phyloP scores from a whole-genome alignment of 2,888 invertebrate genomes.

The Stenodera caucasica region DNA sequence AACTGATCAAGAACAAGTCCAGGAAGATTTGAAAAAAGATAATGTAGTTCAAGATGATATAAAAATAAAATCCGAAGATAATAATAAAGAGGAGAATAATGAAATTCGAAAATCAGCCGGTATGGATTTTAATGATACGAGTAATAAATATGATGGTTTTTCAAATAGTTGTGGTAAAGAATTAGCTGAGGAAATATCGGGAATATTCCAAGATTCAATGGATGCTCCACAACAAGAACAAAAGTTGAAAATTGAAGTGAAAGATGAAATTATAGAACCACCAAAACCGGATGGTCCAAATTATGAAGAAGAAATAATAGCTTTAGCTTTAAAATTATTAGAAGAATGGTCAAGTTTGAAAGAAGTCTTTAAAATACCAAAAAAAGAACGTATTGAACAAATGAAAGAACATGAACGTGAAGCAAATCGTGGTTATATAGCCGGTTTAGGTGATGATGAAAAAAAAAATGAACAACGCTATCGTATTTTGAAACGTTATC shows the following conservation, averaged over 20 bases:
- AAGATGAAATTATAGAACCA: conserved; percentile 20
- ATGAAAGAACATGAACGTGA: conserved; percentile 95
- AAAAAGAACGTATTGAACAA: conserved; percentile 90
- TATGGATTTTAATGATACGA: conserved; percentile 32
- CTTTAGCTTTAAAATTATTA: conserved; percentile 66
- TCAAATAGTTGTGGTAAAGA: conserved; percentile 20
- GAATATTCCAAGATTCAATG: conserved; percentile 27
- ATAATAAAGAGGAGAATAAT: conserved; percentile 23
- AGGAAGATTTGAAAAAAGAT: conserved; percentile 14
- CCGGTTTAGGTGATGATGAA: conserved; percentile 37
- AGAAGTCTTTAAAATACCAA: conserved; percentile 88
- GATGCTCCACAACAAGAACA: conserved; percentile 19
- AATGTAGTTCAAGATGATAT: conserved; percentile 15
- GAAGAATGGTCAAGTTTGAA: conserved; percentile 75
- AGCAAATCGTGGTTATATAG: conserved; percentile 62
- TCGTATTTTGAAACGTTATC: conserved; percentile 46
- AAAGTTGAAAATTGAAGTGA: neutral
- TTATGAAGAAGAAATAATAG: conserved; percentile 59
- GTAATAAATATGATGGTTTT: conserved; percentile 15
- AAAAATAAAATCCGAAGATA: conserved; percentile 13
- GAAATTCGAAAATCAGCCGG: conserved; percentile 38
- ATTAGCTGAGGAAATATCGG: conserved; percentile 26
- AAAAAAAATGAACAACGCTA: conserved; percentile 47
- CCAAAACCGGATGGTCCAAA: conserved; percentile 29
- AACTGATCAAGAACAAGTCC: conserved; percentile 33